Evolutionary conservation across 2,888 invertebrate genomes (phyloP).

Genomic region (Smittia aterrima): DNA sequence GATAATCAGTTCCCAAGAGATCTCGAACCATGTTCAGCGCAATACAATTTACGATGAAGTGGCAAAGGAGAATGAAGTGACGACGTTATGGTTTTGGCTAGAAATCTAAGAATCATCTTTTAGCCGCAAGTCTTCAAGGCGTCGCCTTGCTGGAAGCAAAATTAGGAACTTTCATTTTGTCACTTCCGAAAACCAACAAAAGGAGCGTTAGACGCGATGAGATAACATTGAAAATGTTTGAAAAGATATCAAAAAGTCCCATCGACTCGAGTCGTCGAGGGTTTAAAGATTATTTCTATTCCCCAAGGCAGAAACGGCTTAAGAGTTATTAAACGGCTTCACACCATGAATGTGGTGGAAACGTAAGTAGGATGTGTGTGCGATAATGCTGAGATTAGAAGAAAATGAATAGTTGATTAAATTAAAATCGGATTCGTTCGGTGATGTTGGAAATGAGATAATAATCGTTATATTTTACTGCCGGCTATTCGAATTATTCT

Average conservation of each 20-base stretch:
- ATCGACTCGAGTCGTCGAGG: not conserved
- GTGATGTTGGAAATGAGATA: not conserved
- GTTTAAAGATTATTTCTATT: not conserved
- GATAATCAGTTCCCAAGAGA: no score
- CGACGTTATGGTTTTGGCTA: no score
- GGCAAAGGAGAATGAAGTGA: no score
- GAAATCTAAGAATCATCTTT: no score
- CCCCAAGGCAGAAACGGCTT: not conserved
- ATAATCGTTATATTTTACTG: conserved; percentile 20
- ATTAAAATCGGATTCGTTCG: conserved; percentile 31
- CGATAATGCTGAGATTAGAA: conserved; percentile 20
- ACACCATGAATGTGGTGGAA: conserved; percentile 16
- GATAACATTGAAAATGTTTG: not conserved
- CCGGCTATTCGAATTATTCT: not conserved
- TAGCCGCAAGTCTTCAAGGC: no score
- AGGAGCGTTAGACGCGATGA: not conserved
- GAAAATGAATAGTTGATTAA: conserved; percentile 28
- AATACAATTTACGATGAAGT: no score
- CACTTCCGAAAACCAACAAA: no score
- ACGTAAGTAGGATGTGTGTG: not conserved
- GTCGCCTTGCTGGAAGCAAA: no score
- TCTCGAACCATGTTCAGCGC: no score
- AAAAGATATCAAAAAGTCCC: not conserved
- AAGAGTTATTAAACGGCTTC: not conserved
- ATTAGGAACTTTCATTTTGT: no score